Evolutionary conservation across 2,797 vertebrate genomes (phyloP).

Genomic region (Acipenser transmontanus): DNA sequence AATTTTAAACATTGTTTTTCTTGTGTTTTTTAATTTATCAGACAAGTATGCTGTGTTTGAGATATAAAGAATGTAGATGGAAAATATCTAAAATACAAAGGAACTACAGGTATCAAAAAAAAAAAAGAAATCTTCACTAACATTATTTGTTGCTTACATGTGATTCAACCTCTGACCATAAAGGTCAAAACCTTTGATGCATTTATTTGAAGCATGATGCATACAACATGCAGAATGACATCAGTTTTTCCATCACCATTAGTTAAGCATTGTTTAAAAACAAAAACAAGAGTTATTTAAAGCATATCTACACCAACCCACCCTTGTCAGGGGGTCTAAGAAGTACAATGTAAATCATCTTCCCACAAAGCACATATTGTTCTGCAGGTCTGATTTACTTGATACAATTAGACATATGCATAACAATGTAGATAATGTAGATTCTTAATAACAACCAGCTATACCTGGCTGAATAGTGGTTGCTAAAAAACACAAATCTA

Average conservation of each 20-base stretch:
- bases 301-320: neutral
- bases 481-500: too few relatives aligned
- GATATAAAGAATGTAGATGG: neutral
- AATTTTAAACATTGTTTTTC: too few relatives aligned
- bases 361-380: neutral
- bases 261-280: slow-evolving; percentile 26
- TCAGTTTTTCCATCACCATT: slow-evolving; percentile 38
- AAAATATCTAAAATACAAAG: neutral
- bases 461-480: too few relatives aligned
- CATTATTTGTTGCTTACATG: neutral
- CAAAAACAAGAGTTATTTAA: slow-evolving; percentile 3
- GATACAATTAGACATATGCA: too few relatives aligned
- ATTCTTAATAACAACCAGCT: too few relatives aligned
- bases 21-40: neutral
- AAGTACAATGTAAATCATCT: neutral
- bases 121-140: neutral
- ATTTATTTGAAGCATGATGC: slow-evolving; percentile 9
- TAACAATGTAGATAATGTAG: too few relatives aligned
- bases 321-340: neutral
- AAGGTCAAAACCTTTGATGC: slow-evolving; percentile 8
- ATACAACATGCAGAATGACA: slow-evolving; percentile 28
- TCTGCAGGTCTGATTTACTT: neutral
- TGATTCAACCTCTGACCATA: neutral
- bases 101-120: neutral
- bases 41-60: neutral